These are phyloP conservation scores for Epinephelus fuscoguttatus DNA, from an alignment of 2,113 vertebrate genomes.

Conservation along the genomic window DNA sequence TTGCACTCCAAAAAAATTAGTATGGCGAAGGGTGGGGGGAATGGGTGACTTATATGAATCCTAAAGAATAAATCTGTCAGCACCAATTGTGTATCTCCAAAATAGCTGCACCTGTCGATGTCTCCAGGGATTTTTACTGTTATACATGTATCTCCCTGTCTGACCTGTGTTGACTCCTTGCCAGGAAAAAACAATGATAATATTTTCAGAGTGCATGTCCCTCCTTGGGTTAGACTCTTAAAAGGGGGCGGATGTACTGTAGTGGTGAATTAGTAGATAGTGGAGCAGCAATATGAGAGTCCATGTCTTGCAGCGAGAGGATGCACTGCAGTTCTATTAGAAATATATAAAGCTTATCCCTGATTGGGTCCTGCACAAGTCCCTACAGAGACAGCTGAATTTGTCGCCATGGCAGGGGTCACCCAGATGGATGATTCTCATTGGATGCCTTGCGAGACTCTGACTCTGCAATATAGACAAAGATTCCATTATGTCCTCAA, in stretches of 20 bases:
- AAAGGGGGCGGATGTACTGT: neutral
- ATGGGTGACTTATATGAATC: neutral
- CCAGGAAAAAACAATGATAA: conserved; percentile 1
- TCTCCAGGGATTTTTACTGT: conserved; percentile 3
- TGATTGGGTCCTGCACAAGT: conserved; percentile 58
- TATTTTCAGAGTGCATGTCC: conserved; percentile 3
- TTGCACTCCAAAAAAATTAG: no score
- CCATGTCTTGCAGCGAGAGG: conserved; percentile 24
- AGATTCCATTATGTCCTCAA: conserved; percentile 58
- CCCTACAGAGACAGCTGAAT: conserved; percentile 56
- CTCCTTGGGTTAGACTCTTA: neutral
- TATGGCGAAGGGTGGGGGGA: no score
- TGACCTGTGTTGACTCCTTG: neutral
- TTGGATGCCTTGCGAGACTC: conserved; percentile 28
- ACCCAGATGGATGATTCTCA: conserved; percentile 59
- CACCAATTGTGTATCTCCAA: conserved; percentile 15
- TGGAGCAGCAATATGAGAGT: conserved; percentile 8
- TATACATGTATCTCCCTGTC: neutral
- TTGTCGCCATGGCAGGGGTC: conserved; percentile 45
- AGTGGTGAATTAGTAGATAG: conserved; percentile 38
- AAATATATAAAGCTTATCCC: conserved; percentile 55
- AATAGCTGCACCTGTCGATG: conserved; percentile 39
- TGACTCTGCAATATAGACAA: conserved; percentile 31
- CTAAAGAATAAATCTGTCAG: conserved; percentile 30
- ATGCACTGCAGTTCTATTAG: conserved; percentile 46